Evolutionary conservation across 2,113 vertebrate species (phyloP).

Genomic region (Riparia riparia): DNA sequence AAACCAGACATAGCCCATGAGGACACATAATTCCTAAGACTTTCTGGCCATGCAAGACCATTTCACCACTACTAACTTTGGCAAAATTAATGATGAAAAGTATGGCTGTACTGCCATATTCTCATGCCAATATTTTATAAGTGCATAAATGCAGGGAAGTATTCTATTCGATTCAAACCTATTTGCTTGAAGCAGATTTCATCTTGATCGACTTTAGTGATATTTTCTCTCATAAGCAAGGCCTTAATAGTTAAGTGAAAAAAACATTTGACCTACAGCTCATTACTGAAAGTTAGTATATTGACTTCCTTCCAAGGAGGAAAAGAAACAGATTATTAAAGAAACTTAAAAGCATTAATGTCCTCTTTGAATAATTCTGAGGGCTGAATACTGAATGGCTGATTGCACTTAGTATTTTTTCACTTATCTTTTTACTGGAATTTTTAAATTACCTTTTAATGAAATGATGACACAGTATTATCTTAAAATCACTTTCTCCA

Average conservation of each 20-base stretch:
- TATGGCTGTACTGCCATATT: neutral
- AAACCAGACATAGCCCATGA: neutral
- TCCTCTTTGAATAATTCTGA: neutral
- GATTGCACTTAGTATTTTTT: conserved; percentile 8
- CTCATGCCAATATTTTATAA: neutral
- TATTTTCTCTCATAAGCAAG: neutral
- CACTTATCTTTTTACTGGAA: conserved; percentile 17
- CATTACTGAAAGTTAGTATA: neutral
- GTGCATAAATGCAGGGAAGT: neutral
- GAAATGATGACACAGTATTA: neutral
- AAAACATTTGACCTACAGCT: neutral
- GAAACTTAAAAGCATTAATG: neutral
- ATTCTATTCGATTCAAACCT: neutral
- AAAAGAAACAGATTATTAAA: neutral
- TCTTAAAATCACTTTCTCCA: neutral
- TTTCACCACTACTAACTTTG: neutral
- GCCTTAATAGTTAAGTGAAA: neutral
- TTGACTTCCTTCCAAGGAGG: conserved; percentile 3
- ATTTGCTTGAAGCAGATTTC: neutral
- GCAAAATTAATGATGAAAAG: neutral
- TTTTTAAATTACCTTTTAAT: conserved; percentile 24
- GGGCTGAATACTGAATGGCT: neutral
- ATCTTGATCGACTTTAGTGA: neutral
- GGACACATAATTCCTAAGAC: neutral
- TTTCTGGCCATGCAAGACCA: neutral